Percentiles rank a stretch among this genome's conserved stretches.
Conservation (phyloP, 2,888 invertebrate genomes). For the Polia nebulosa region DNA sequence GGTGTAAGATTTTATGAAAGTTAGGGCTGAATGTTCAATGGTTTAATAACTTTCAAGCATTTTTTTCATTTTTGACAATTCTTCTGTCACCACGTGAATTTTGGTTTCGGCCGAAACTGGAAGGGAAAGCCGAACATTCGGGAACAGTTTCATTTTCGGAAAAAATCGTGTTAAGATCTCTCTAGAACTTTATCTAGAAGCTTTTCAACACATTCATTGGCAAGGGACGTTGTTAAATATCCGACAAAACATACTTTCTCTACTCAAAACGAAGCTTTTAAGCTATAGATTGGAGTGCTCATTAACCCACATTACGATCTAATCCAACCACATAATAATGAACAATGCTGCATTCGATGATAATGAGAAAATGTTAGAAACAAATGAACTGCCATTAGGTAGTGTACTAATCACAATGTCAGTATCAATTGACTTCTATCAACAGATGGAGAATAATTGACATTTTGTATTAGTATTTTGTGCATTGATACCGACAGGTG, state of each 20-base stretch:
- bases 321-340: background rate
- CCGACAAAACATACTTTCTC: background rate
- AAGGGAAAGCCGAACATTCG: no score
- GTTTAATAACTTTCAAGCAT: no score
- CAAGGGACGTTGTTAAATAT: background rate
- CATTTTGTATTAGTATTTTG: conserved; percentile 39
- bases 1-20: no score
- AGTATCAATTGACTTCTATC: conserved; percentile 10
- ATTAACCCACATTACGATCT: background rate
- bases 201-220: background rate
- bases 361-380: background rate
- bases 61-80: no score
- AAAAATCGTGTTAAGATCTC: no score
- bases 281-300: background rate
- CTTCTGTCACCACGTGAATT: no score
- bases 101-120: no score
- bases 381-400: background rate
- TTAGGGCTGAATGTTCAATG: no score
- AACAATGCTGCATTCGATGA: background rate
- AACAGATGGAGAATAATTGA: conserved; percentile 24
- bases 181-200: no score
- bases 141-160: no score
- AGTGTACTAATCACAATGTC: conserved; percentile 50
- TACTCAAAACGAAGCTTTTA: background rate
- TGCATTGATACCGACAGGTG: conserved; percentile 30